A percentile compares a stretch with the other conserved stretches of the same genome.
These are phyloP conservation scores for Knipowitschia caucasica DNA, from an alignment of 2,797 vertebrate genomes.

Conservation along the genomic window DNA sequence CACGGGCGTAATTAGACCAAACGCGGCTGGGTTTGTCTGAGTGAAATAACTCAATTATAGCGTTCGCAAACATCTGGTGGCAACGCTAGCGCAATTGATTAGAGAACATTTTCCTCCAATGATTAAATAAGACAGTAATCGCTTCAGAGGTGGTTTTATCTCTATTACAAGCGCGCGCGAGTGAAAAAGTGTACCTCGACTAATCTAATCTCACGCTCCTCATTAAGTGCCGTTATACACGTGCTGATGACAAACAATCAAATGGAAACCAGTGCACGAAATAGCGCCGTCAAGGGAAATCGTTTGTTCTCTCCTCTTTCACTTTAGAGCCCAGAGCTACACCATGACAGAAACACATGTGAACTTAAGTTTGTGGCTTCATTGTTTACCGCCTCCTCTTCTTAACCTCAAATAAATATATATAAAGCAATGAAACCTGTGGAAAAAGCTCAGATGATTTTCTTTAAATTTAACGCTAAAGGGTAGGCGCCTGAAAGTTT, in stretches of 20 bases:
- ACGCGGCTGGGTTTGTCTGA: constrained; percentile 68
- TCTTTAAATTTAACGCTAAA: too few species aligned
- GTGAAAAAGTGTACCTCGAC: constrained; percentile 49
- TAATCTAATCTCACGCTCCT: constrained; percentile 54
- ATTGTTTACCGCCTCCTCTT: too few species aligned
- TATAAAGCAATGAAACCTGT: too few species aligned
- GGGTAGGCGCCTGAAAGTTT: too few species aligned
- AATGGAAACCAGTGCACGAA: constrained; percentile 24
- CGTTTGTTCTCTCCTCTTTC: background rate
- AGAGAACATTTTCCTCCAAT: constrained; percentile 65
- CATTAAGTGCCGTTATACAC: constrained; percentile 32
- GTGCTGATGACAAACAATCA: constrained; percentile 44
- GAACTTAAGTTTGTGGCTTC: background rate
- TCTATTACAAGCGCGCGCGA: constrained; percentile 40
- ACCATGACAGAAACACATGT: background rate
- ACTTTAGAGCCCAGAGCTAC: background rate
- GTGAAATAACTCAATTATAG: constrained; percentile 80
- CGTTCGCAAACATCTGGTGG: constrained; percentile 76
- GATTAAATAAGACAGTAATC: constrained; percentile 73
- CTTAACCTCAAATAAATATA: too few species aligned
- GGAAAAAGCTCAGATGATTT: too few species aligned
- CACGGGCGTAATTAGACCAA: constrained; percentile 67
- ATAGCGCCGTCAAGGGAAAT: constrained; percentile 15
- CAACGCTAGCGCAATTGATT: constrained; percentile 68
- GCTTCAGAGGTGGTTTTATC: constrained; percentile 59